phyloP scores from a whole-genome alignment of 1,140 invertebrate species.

The Drosophila sulfurigaster region DNA sequence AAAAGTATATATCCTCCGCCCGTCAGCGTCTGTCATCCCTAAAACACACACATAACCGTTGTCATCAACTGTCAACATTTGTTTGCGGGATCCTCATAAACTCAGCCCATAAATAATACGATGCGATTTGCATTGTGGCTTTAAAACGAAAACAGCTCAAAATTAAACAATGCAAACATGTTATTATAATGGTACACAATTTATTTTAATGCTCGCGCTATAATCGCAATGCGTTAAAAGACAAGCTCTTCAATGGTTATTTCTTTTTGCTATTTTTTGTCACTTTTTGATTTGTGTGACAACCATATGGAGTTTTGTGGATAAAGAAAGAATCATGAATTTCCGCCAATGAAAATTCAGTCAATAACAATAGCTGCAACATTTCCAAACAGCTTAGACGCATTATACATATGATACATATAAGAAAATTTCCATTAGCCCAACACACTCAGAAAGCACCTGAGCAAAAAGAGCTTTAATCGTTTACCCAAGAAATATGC shows the following conservation, averaged over 20 bases:
- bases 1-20: constrained; percentile 7
- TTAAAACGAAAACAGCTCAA: not conserved
- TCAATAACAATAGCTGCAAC: too few relatives aligned
- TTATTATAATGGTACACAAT: not conserved
- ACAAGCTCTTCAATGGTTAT: too few relatives aligned
- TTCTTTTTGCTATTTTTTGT: not conserved
- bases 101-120: constrained; percentile 8
- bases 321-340: too few relatives aligned
- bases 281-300: too few relatives aligned
- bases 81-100: constrained; percentile 21
- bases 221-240: not conserved
- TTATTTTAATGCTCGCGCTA: not conserved
- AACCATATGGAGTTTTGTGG: too few relatives aligned
- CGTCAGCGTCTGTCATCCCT: constrained; percentile 18
- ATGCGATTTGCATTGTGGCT: not conserved
- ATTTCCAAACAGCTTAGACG: too few relatives aligned
- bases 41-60: constrained; percentile 45
- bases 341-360: too few relatives aligned
- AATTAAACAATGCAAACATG: not conserved
- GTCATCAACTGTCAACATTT: constrained; percentile 64
- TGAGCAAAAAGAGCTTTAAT: too few relatives aligned
- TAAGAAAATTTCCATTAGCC: too few relatives aligned
- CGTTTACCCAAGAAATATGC: too few relatives aligned
- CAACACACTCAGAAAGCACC: too few relatives aligned
- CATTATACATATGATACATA: too few relatives aligned